phyloP scores from a whole-genome alignment of 2,113 vertebrate species.

The western clawed frog (Xenopus tropicalis) region UCB_Xtro_10.0 CM004443.2:48582001-48582500 shows the following conservation, averaged over 20 bases:
- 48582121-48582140: constrained; percentile 1
- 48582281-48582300: constrained; percentile 82
- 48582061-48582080: too few relatives aligned
- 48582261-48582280: constrained; percentile 84
- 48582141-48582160: constrained; percentile 65
- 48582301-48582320: constrained; percentile 76
- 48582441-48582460: constrained; percentile 86
- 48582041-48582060: too few relatives aligned
- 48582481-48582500: constrained; percentile 75
- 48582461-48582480: constrained; percentile 75
- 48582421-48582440: constrained; percentile 81
- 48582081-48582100: not conserved
- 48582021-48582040: too few relatives aligned
- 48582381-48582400: constrained; percentile 79
- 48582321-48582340: constrained; percentile 78
- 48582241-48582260: constrained; percentile 86
- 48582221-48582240: constrained; percentile 82
- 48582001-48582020: too few relatives aligned
- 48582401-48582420: constrained; percentile 85
- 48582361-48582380: constrained; percentile 78
- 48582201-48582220: constrained; percentile 71
- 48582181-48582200: constrained; percentile 71
- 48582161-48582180: constrained; percentile 68
- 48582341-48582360: constrained; percentile 72
- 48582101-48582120: not conserved